phyloP scores from a whole-genome alignment of 2,113 vertebrate species.

The Martes martes region DNA sequence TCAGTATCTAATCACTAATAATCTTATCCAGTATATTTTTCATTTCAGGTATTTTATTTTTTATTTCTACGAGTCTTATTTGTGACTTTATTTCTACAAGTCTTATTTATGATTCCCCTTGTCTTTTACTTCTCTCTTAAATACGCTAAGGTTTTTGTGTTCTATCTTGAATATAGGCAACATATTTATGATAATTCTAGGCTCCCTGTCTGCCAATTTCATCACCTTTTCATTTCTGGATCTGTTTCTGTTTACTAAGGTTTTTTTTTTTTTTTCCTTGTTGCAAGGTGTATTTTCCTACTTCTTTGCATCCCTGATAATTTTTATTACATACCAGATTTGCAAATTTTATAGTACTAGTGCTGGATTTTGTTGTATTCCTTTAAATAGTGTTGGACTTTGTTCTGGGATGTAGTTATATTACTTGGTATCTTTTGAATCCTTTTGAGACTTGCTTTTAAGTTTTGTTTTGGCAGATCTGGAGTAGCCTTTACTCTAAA shows the following conservation, averaged over 20 bases:
- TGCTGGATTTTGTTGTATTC: neutral
- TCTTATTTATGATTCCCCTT: neutral
- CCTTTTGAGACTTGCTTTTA: neutral
- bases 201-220: neutral
- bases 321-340: neutral
- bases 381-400: constrained; percentile 8
- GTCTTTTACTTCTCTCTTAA: neutral
- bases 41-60: neutral
- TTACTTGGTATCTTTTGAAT: constrained; percentile 10
- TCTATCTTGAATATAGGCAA: neutral
- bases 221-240: neutral
- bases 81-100: neutral
- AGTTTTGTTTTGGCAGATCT: neutral
- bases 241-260: neutral
- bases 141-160: neutral
- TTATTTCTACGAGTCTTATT: neutral
- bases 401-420: neutral
- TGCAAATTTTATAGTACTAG: neutral
- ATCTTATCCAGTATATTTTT: neutral
- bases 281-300: neutral
- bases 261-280: neutral
- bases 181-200: neutral
- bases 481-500: neutral
- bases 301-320: neutral
- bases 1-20: neutral